Base-by-base conservation (phyloP, 92 coral and sea anemone genomes). In the Palythoa grandis region DNA sequence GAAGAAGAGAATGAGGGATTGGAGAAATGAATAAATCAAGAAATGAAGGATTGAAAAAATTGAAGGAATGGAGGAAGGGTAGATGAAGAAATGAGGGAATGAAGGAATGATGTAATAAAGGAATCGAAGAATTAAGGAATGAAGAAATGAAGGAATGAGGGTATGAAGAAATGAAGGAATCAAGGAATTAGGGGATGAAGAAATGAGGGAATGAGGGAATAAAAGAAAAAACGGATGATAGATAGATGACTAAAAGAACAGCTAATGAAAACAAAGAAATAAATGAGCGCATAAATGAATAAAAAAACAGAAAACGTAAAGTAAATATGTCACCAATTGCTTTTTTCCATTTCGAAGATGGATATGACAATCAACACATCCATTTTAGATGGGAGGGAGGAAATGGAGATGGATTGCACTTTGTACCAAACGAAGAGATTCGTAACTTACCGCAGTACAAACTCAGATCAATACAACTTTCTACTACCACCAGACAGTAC, bases 321-420 rank as follows among this genome's bases (percentile, higher is more conserved):
- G 0, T 2, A 25, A 14, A 65, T 19, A n/a, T 23, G 4, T 24
- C 40, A 10, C 7, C 53, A 20, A 17, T 19, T 50, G 23, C 10
- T 23, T 17, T 61, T 3, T 61, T 63, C 23, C 19, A 24, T 70
- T 35, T 40, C 43, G 2, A 43, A 93, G 95, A 93, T 86, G 95
- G 94, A 17, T 93, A 93, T 83, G 80, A 82, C 77, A 20, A 63
- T 20, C 53, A 80, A n/a, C 93, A 91, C 71, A 88, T 93, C 66
- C 70, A 25, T 40, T 93, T 85, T 76, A 74, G 61, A 48, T 93
- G 95, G 95, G 92, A 87, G n/a, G 79, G 70, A 35, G 76, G 86
- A 12, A 76, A 77, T 22, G 78, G 83, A 37, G 88, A 91, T 38
- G 95, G 94, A 52, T 11, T 82, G 20, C 50, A 56, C 52, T 93